Base-by-base conservation (phyloP, 2,797 vertebrate genomes). In the Peromyscus melanophrys region DNA sequence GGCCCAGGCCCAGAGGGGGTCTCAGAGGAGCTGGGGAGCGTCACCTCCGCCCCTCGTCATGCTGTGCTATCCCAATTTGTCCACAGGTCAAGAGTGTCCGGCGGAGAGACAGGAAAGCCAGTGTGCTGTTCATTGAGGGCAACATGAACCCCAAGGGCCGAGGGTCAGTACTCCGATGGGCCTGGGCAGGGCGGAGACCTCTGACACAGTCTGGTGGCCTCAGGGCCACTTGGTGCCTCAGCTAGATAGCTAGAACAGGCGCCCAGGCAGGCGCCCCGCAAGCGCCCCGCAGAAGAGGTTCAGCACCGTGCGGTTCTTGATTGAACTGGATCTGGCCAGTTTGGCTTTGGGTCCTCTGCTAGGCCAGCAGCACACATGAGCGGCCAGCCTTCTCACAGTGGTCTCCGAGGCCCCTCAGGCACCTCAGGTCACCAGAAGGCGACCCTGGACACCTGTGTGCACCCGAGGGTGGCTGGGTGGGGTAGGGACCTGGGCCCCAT, bases 61-160 rank as follows among this genome's bases (percentile, higher is more conserved):
- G 25, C 52, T 57, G 25, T 40, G n/a, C 9, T 43, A 43, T 52
- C 25, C 67, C 25, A 8, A 21, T 90, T 55, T 90, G 87, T 77
- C 40, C 78, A 71, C 98, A 99, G 99, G 99, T 99, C 0, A 99
- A 99, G 96, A 98, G 98, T 0, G 98, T 99, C 86, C 98, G 98
- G 94, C 97, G 94, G 71, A 99, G 99, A 85, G 98, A 97, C 2
- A 99, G 97, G 82, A 99, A 99, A 94, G 99, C 99, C 3, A 99
- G 98, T 0, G 98, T 99, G 85, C 88, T 99, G 17, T 99, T 99
- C 21, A 99, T 99, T 31, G 99, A 99, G 27, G 96, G 98, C 19
- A 90, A 95, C 34, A 97, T 98, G 29, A 94, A 97, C 0, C 97
- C 98, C 0, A 94, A 87, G 49, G 98, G 98, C 82, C 98, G 98